These are phyloP conservation scores for Hucho hucho DNA, from an alignment of 2,113 vertebrate genomes.

Conservation along the genomic window DNA sequence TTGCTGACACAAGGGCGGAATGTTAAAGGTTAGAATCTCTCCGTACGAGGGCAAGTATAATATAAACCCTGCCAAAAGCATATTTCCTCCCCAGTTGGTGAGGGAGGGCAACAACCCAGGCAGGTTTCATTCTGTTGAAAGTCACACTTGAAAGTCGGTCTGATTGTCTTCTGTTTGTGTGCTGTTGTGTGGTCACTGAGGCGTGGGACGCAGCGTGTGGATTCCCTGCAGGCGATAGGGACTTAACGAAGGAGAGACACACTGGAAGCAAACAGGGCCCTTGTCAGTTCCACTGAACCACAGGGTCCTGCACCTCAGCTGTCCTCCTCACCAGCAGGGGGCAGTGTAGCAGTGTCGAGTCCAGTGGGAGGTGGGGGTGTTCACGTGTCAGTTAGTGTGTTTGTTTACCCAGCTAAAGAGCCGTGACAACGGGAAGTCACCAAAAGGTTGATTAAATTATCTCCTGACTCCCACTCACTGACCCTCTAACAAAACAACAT, in stretches of 20 bases:
- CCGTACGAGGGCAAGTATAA: constrained; percentile 70
- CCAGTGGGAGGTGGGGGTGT: constrained; percentile 8
- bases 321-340: constrained; percentile 62
- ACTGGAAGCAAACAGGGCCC: constrained; percentile 40
- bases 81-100: constrained; percentile 50
- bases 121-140: constrained; percentile 62
- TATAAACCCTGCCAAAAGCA: constrained; percentile 71
- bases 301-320: constrained; percentile 8
- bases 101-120: constrained; percentile 16
- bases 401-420: constrained; percentile 50
- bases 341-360: constrained; percentile 37
- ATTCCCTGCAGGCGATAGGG: constrained; percentile 57
- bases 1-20: constrained; percentile 65
- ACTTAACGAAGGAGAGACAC: constrained; percentile 63
- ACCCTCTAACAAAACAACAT: constrained; percentile 7
- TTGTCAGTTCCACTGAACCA: constrained; percentile 44
- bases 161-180: constrained; percentile 66
- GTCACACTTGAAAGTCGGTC: constrained; percentile 68
- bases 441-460: constrained; percentile 56
- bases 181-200: constrained; percentile 41
- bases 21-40: constrained; percentile 73
- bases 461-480: constrained; percentile 6
- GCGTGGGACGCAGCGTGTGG: constrained; percentile 58
- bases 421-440: constrained; percentile 41
- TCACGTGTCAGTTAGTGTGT: neutral